A percentile compares a stretch with the other conserved stretches of the same genome.
Conservation (phyloP, 2,113 vertebrate species). For the Scartelaos histophorus region DNA sequence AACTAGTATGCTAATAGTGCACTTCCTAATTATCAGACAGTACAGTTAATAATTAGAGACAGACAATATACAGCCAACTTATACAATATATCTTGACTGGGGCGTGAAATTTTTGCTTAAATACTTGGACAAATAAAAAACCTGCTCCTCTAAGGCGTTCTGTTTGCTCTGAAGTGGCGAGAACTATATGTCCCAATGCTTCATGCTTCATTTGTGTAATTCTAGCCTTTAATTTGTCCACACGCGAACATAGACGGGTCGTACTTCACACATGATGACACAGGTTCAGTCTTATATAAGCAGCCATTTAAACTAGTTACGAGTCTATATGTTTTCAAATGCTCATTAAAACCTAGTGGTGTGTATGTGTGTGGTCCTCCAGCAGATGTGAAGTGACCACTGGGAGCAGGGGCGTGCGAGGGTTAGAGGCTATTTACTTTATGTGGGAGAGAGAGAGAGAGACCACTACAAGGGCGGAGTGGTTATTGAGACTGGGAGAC, state of each 20-base stretch:
- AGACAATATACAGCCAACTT: too few relatives aligned
- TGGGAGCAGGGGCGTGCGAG: conserved; percentile 18
- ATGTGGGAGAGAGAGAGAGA: conserved; percentile 15
- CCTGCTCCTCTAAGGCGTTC: not conserved
- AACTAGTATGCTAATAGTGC: too few relatives aligned
- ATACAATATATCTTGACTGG: too few relatives aligned
- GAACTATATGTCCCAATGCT: not conserved
- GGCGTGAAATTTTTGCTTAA: too few relatives aligned
- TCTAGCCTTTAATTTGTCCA: not conserved
- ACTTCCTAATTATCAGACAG: too few relatives aligned
- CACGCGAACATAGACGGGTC: not conserved
- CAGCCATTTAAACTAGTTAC: not conserved
- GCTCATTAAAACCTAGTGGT: not conserved
- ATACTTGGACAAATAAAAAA: too few relatives aligned
- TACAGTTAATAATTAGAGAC: too few relatives aligned
- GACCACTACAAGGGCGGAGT: conserved; percentile 41
- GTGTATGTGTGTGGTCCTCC: conserved; percentile 64
- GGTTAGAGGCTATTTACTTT: conserved; percentile 49
- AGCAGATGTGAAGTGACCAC: conserved; percentile 68
- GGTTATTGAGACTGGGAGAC: conserved; percentile 53
- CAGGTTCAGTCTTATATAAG: not conserved
- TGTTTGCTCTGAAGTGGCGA: not conserved
- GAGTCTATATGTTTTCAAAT: not conserved
- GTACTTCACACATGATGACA: not conserved
- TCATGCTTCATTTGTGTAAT: not conserved